Percentiles rank a stretch among this genome's conserved stretches.
These are phyloP conservation scores for Saccopteryx bilineata DNA, from an alignment of 2,113 vertebrate genomes.

Conservation along the genomic window DNA sequence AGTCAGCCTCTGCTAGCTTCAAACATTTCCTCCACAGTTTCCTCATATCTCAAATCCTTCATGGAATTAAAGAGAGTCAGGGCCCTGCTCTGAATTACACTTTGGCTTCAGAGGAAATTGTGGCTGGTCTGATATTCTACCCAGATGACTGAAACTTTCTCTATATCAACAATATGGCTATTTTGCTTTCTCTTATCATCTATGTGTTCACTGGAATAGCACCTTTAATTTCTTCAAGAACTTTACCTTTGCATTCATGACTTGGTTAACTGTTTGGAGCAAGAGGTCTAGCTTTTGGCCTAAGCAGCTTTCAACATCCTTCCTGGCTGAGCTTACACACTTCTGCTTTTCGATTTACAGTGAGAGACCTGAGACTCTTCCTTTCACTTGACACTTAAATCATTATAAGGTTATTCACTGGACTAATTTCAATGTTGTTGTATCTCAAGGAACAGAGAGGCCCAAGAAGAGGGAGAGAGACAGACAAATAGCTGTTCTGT, in stretches of 20 bases:
- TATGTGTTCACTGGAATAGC: not conserved
- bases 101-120: not conserved
- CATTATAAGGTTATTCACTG: not conserved
- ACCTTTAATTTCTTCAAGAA: not conserved
- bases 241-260: not conserved
- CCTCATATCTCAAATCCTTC: not conserved
- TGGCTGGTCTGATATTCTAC: not conserved
- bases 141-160: not conserved
- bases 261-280: not conserved
- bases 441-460: not conserved
- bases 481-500: not conserved
- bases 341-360: not conserved
- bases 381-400: not conserved
- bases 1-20: not conserved
- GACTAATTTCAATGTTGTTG: not conserved
- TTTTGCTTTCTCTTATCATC: not conserved
- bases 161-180: not conserved
- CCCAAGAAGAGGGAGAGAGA: not conserved
- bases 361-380: not conserved
- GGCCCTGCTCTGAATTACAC: not conserved
- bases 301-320: not conserved
- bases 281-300: not conserved
- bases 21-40: not conserved
- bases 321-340: not conserved
- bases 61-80: not conserved